Conservation (phyloP, 2,113 vertebrate genomes). For the Ctenomys sociabilis region DNA sequence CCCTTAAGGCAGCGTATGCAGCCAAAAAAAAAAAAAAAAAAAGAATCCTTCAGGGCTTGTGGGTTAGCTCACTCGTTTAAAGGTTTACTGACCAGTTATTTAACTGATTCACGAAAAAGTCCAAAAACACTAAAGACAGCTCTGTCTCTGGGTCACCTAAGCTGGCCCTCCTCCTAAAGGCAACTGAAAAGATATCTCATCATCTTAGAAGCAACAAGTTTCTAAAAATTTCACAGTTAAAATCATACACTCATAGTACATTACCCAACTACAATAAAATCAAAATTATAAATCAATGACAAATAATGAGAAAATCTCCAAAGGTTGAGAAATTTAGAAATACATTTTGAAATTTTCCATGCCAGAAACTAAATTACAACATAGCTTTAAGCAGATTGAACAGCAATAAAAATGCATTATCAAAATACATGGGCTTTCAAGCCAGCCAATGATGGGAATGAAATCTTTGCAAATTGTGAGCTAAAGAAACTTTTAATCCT, state of each 20-base stretch:
- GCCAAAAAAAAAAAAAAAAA: too few relatives aligned
- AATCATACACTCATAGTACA: constrained; percentile 8
- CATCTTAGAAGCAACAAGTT: neutral
- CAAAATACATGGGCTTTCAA: neutral
- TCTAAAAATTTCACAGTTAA: constrained; percentile 23
- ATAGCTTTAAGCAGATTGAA: constrained; percentile 23
- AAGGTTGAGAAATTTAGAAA: constrained; percentile 42
- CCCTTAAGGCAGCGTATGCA: too few relatives aligned
- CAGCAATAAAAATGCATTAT: neutral
- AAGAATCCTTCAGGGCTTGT: too few relatives aligned
- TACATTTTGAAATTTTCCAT: neutral
- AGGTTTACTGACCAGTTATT: neutral
- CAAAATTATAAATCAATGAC: neutral
- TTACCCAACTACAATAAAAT: constrained; percentile 1
- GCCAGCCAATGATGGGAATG: neutral
- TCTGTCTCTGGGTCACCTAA: neutral
- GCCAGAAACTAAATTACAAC: constrained; percentile 9
- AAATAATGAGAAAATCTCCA: constrained; percentile 35
- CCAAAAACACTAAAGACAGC: constrained; percentile 12
- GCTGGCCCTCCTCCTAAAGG: neutral
- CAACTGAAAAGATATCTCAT: neutral
- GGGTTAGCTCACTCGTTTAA: neutral
- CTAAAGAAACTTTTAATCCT: neutral
- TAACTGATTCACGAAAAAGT: neutral
- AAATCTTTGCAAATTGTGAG: neutral